Evolutionary conservation across 2,888 invertebrate genomes (phyloP), one percentile per base, ranked within the genome.

Genomic region (Lacanobia wlatinum): DNA sequence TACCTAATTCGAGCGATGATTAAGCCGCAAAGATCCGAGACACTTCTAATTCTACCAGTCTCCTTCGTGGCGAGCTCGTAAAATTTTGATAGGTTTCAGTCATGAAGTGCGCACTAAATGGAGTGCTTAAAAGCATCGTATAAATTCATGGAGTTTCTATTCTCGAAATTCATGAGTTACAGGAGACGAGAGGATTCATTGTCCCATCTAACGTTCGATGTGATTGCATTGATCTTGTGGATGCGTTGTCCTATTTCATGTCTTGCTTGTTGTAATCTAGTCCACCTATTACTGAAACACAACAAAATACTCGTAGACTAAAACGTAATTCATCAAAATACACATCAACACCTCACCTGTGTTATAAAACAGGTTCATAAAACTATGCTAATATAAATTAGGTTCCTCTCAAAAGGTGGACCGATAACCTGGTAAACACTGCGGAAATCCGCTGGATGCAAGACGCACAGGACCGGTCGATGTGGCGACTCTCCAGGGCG

Each of bases 1-100:
- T 61, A 61, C 64, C 67, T 78, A 74, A 73, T 83, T 66, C n/a
- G 9, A 53, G 62, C 53, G n/a, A 70, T 73, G 70, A 80, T 74
- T 74, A 84, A 83, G 53, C 55, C 63, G 81, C 84, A 80, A 83
- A 69, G 70, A 72, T 76, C 76, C 53, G 64, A 71, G 77, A 84
- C 81, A 84, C 73, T 83, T 83, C 79, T 70, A 78, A 74, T 74
- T 84, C 69, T 61, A 62, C 67, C 73, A 73, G 80, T 74, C 80
- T 83, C 77, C 86, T 81, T n/a, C 50, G 50, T 62, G 86, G 70
- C 86, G 78, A 72, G 66, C n/a, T 84, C 84, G 78, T 84, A 84
- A 86, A 84, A 76, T 78, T 76, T 84, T 84, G 76, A 84, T 86
- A 73, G 76, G 70, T 67, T 61, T 73, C 21, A 53, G 40, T 56